Evolutionary conservation across 2,113 vertebrate genomes (phyloP).

Genomic region (Stegostoma tigrinum): DNA sequence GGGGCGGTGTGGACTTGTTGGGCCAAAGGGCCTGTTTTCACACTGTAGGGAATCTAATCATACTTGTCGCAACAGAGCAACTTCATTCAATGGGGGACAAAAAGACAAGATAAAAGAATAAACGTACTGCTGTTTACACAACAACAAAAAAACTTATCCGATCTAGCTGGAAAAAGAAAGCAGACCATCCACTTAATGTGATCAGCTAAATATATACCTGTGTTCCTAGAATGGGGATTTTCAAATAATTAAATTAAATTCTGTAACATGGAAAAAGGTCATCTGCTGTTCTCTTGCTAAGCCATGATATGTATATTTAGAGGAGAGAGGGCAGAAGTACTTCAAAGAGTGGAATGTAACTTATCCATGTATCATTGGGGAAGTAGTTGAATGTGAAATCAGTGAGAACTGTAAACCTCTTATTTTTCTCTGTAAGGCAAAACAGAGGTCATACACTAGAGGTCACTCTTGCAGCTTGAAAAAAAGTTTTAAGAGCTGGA

Average conservation of each 20-base stretch:
- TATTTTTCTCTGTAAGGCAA: neutral
- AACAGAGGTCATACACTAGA: conserved; percentile 9
- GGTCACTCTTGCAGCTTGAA: conserved; percentile 15
- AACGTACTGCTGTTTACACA: neutral
- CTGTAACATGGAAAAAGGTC: neutral
- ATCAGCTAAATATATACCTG: neutral
- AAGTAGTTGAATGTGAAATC: neutral
- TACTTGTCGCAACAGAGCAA: neutral
- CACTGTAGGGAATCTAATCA: too few relatives aligned
- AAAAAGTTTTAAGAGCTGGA: neutral
- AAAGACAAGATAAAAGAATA: neutral
- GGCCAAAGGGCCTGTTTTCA: too few relatives aligned
- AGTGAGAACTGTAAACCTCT: neutral
- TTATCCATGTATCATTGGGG: neutral
- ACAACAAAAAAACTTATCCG: neutral
- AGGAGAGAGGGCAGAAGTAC: too few relatives aligned
- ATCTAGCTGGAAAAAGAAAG: neutral
- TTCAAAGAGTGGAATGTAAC: neutral
- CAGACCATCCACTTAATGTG: neutral
- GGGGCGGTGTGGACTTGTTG: too few relatives aligned
- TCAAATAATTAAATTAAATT: conserved; percentile 20
- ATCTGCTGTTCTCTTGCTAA: neutral
- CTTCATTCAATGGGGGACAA: neutral
- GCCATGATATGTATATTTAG: neutral
- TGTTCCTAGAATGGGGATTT: neutral